phyloP scores from a whole-genome alignment of 2,888 invertebrate genomes.

The Limnephilus marmoratus region DNA sequence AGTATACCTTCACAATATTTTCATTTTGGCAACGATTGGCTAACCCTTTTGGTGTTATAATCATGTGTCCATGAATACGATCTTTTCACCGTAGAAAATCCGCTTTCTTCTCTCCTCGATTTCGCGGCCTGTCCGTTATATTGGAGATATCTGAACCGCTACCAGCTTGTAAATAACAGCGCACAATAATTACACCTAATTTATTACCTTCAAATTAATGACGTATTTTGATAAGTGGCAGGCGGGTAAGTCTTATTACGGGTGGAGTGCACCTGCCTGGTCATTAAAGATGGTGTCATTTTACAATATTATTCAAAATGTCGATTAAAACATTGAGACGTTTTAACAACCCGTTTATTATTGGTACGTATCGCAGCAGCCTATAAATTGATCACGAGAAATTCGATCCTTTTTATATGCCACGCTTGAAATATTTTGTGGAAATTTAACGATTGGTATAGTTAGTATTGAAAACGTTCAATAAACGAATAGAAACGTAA shows the following conservation, averaged over 20 bases:
- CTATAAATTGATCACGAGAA: slow-evolving; percentile 10
- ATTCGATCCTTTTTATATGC: background rate
- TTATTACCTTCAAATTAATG: background rate
- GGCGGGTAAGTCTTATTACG: background rate
- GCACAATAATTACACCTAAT: background rate
- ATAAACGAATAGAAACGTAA: background rate
- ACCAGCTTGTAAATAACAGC: background rate
- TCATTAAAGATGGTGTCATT: background rate
- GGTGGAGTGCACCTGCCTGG: background rate
- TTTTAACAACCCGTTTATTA: slow-evolving; percentile 2
- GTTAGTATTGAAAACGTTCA: background rate
- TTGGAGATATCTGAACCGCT: background rate
- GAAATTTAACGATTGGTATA: slow-evolving; percentile 11
- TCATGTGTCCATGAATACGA: background rate
- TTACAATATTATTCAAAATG: background rate
- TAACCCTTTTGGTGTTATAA: too few species aligned
- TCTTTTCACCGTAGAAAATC: background rate
- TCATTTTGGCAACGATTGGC: too few species aligned
- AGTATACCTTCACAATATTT: too few species aligned
- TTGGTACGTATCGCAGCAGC: background rate
- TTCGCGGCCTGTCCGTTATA: background rate
- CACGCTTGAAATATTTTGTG: background rate
- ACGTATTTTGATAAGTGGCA: background rate
- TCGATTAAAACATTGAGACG: slow-evolving; percentile 13
- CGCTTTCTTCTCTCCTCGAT: background rate